These are phyloP conservation scores for Nothura maculosa DNA, from an alignment of 2,797 vertebrate genomes.

Conservation along the genomic window DNA sequence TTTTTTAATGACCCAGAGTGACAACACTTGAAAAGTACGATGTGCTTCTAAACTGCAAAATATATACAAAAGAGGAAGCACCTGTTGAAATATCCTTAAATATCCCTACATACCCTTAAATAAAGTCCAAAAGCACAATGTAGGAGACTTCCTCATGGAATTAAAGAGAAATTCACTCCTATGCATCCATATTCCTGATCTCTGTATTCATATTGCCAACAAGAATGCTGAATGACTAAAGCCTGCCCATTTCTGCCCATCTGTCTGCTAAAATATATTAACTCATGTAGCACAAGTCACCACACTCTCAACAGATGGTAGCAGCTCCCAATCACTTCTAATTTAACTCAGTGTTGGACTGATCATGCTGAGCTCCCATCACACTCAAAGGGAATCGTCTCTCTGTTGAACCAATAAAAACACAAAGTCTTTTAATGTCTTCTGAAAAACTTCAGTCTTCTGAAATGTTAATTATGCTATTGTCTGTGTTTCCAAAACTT, in stretches of 20 bases:
- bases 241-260: conserved; percentile 55
- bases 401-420: not conserved
- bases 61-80: not conserved
- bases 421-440: not conserved
- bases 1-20: not conserved
- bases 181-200: not conserved
- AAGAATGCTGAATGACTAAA: conserved; percentile 52
- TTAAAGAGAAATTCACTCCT: not conserved
- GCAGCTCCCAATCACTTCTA: conserved; percentile 31
- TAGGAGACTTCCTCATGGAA: not conserved
- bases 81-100: not conserved
- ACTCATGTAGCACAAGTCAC: conserved; percentile 46
- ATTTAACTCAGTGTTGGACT: conserved; percentile 45
- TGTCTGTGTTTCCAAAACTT: not conserved
- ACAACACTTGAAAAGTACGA: conserved; percentile 10
- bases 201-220: conserved; percentile 33
- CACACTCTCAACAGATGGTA: conserved; percentile 63
- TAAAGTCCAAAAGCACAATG: not conserved
- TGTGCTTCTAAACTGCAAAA: not conserved
- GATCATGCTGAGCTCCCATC: conserved; percentile 9
- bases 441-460: not conserved
- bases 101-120: not conserved
- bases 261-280: conserved; percentile 64
- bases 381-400: conserved; percentile 10
- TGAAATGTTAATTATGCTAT: not conserved